Evolutionary conservation across 2,113 vertebrate species (phyloP).

Genomic region (Crotalus tigris): DNA sequence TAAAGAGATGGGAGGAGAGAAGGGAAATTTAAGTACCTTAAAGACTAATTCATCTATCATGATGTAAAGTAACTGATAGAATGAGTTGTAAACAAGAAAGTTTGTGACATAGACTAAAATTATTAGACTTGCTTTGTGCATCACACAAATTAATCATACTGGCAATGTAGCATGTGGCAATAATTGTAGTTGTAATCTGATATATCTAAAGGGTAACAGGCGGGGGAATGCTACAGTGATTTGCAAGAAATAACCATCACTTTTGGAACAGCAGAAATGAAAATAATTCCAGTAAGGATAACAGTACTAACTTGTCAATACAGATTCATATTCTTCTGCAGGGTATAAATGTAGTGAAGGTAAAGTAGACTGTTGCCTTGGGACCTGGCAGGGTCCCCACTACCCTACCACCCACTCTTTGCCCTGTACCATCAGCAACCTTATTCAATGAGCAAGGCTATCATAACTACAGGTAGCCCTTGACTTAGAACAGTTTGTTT

Average conservation of each 20-base stretch:
- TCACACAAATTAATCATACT: not conserved
- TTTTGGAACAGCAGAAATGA: slow-evolving; percentile 9
- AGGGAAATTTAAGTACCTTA: not conserved
- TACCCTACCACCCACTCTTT: not conserved
- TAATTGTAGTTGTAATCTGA: not conserved
- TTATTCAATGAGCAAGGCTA: not conserved
- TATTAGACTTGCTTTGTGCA: not conserved
- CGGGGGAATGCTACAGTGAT: no score
- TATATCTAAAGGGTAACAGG: no score
- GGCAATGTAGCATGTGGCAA: not conserved
- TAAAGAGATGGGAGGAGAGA: not conserved
- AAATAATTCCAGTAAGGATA: slow-evolving; percentile 14
- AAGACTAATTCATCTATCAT: not conserved
- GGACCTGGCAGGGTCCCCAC: no score
- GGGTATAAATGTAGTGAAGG: no score
- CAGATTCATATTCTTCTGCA: not conserved
- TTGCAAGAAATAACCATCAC: no score
- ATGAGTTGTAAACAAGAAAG: not conserved
- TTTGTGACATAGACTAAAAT: not conserved
- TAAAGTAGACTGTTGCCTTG: no score
- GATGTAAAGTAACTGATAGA: not conserved
- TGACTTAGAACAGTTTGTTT: no score
- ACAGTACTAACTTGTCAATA: slow-evolving; percentile 17
- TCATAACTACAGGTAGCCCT: no score
- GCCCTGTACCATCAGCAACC: not conserved